Evolutionary conservation across 2,797 vertebrate species (phyloP).

Genomic region (Varecia variegata): DNA sequence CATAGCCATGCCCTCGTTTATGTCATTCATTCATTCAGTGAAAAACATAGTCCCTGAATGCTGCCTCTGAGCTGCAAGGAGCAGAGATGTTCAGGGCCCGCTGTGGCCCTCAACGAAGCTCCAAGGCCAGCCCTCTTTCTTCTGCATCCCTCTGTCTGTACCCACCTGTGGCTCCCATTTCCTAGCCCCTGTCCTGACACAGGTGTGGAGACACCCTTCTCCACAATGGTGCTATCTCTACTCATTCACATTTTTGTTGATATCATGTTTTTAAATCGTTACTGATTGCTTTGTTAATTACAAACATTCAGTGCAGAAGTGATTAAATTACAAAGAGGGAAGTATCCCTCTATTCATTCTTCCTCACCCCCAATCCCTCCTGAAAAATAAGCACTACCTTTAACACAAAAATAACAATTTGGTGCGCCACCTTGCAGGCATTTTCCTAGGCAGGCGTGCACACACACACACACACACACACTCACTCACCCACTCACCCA

Average conservation of each 20-base stretch:
- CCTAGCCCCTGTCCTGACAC: background rate
- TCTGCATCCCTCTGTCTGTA: background rate
- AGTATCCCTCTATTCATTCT: background rate
- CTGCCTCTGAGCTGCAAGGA: background rate
- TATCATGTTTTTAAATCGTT: background rate
- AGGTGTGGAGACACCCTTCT: no score
- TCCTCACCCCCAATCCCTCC: background rate
- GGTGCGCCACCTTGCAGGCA: background rate
- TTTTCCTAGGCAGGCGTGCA: background rate
- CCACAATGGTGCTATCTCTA: background rate
- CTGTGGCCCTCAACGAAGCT: fast-evolving
- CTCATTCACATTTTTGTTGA: background rate
- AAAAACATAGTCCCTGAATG: background rate
- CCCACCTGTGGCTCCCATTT: background rate
- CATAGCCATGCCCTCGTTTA: background rate
- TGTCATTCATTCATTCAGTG: background rate
- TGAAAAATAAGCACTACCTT: background rate
- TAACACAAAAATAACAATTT: background rate
- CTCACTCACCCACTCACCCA: background rate
- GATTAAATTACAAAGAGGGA: background rate
- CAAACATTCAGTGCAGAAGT: background rate
- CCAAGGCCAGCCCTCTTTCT: background rate
- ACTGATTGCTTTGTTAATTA: background rate
- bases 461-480: background rate
- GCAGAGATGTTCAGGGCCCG: background rate